These are phyloP conservation scores for Bettongia penicillata DNA, from an alignment of 2,113 vertebrate genomes.

Conservation along the genomic window DNA sequence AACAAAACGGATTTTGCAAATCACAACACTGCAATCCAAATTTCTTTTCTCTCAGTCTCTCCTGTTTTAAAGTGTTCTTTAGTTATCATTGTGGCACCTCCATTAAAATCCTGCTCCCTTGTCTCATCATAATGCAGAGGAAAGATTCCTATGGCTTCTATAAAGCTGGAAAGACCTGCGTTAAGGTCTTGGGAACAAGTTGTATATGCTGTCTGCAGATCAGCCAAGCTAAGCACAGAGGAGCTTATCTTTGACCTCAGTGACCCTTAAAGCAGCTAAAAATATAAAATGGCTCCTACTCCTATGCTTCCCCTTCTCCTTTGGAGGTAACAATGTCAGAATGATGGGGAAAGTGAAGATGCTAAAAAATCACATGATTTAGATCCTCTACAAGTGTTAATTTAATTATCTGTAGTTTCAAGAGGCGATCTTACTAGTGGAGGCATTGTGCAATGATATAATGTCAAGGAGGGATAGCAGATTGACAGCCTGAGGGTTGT, in stretches of 20 bases:
- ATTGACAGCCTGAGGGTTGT: background rate
- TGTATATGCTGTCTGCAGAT: background rate
- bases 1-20: background rate
- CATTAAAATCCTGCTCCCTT: background rate
- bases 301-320: background rate
- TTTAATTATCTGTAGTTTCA: background rate
- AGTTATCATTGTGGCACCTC: background rate
- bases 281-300: background rate
- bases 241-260: background rate
- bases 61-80: slow-evolving; percentile 2
- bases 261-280: background rate
- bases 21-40: background rate
- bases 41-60: slow-evolving; percentile 23
- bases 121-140: background rate
- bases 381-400: background rate
- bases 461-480: background rate
- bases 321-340: background rate
- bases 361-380: background rate
- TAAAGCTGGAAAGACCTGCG: background rate
- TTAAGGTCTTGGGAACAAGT: background rate
- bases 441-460: background rate
- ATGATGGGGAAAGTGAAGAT: background rate
- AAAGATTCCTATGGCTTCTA: background rate
- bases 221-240: background rate
- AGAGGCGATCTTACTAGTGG: background rate